phyloP scores from a whole-genome alignment of 1,140 invertebrate genomes.

The Drosophila lacteicornis region DNA sequence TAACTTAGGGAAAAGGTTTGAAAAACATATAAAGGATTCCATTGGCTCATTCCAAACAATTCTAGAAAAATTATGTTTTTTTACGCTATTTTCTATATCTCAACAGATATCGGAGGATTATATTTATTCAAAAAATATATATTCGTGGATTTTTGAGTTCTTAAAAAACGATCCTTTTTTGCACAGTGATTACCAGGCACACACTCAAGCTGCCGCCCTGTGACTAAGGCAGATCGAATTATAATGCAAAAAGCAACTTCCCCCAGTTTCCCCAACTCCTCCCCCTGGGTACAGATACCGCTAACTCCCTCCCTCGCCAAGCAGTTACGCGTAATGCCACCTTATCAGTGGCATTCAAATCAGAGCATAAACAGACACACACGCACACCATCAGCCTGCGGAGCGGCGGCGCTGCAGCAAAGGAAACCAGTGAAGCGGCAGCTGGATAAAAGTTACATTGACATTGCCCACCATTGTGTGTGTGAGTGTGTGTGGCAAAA shows the following conservation, averaged over 20 bases:
- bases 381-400: constrained; percentile 22
- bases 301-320: background rate
- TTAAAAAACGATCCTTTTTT: background rate
- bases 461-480: constrained; percentile 64
- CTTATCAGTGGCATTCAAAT: constrained; percentile 83
- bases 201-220: constrained; percentile 29
- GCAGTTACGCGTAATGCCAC: constrained; percentile 57
- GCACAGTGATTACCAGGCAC: constrained; percentile 3
- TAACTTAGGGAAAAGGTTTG: background rate
- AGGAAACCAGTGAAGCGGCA: constrained; percentile 77
- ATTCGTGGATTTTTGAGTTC: background rate
- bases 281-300: background rate
- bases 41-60: no score
- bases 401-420: constrained; percentile 57
- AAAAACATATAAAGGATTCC: background rate
- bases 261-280: background rate
- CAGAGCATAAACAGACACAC: constrained; percentile 64
- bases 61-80: no score
- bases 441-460: constrained; percentile 82
- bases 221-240: constrained; percentile 74
- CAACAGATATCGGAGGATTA: no score
- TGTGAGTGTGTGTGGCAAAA: constrained; percentile 7
- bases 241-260: constrained; percentile 55
- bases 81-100: no score
- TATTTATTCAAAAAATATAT: no score